Conservation (phyloP, 2,888 invertebrate species). For the Helleia helle region DNA sequence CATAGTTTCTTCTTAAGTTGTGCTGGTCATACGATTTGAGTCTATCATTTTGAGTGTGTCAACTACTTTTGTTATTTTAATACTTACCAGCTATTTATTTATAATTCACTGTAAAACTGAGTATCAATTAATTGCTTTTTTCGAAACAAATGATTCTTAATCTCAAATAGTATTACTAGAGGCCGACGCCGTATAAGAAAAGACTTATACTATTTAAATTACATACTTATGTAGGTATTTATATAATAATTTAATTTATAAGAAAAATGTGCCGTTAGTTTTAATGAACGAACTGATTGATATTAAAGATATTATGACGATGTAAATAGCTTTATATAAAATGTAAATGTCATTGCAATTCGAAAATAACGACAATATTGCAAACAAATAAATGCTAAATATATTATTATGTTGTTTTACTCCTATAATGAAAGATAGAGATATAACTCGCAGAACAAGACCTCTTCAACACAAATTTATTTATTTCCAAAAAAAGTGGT, state of each 20-base stretch:
- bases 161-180: slow-evolving; percentile 53
- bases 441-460: too few species aligned
- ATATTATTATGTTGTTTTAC: slow-evolving; percentile 24
- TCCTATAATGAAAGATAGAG: not conserved
- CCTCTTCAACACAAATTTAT: too few species aligned
- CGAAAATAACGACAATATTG: slow-evolving; percentile 24
- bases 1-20: slow-evolving; percentile 13
- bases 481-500: too few species aligned
- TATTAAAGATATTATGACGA: slow-evolving; percentile 27
- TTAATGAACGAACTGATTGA: slow-evolving; percentile 55
- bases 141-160: slow-evolving; percentile 23
- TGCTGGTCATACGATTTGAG: slow-evolving; percentile 16
- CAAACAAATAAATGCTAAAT: slow-evolving; percentile 35
- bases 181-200: slow-evolving; percentile 54
- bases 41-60: slow-evolving; percentile 8
- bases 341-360: slow-evolving; percentile 28
- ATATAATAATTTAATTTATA: slow-evolving; percentile 45
- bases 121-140: slow-evolving; percentile 11
- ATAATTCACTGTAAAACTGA: slow-evolving; percentile 9
- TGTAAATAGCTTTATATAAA: slow-evolving; percentile 20
- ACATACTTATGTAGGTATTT: slow-evolving; percentile 42
- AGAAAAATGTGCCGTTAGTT: slow-evolving; percentile 51
- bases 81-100: slow-evolving; percentile 11
- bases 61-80: not conserved
- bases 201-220: slow-evolving; percentile 52